A percentile compares a stretch with the other conserved stretches of the same genome.
Conservation (phyloP, 37 sponge, comb jelly and placozoan genomes). For the Sycon ciliatum region DNA sequence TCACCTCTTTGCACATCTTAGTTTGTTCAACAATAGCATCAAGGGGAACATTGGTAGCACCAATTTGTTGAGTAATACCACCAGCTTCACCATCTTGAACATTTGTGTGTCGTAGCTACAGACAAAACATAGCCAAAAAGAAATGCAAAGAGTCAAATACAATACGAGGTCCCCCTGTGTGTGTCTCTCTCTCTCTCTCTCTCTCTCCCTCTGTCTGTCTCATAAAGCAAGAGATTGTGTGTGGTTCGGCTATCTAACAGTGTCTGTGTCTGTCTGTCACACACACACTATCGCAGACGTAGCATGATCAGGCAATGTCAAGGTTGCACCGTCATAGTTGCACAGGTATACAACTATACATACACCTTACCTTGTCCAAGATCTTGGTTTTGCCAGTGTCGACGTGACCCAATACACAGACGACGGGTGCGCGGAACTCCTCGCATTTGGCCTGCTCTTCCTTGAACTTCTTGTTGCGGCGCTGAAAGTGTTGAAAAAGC, state of each 20-base stretch:
- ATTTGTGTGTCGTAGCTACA: slow-evolving; percentile 54
- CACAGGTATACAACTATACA: background rate
- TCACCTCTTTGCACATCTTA: slow-evolving; percentile 76
- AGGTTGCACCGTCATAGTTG: background rate
- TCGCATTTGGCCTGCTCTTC: no score
- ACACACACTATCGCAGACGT: background rate
- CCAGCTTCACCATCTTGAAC: slow-evolving; percentile 99
- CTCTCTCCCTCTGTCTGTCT: no score
- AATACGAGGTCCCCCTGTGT: no score
- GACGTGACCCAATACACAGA: slow-evolving; percentile 98
- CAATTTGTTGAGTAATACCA: slow-evolving; percentile 99
- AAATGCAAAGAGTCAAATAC: no score
- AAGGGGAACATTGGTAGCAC: slow-evolving; percentile 92
- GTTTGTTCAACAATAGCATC: slow-evolving; percentile 75
- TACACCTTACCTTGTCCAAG: slow-evolving; percentile 67
- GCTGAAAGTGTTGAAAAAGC: no score
- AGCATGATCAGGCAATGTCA: background rate
- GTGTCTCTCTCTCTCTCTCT: no score
- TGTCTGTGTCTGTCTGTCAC: no score
- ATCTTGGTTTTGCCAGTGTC: slow-evolving; percentile 99
- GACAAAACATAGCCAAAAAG: no score
- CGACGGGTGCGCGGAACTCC: slow-evolving; percentile 80
- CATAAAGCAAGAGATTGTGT: no score
- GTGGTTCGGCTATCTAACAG: no score
- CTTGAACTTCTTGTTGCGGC: no score